These are phyloP conservation scores for Perodicticus potto DNA, from an alignment of 2,797 vertebrate genomes.

Conservation along the genomic window DNA sequence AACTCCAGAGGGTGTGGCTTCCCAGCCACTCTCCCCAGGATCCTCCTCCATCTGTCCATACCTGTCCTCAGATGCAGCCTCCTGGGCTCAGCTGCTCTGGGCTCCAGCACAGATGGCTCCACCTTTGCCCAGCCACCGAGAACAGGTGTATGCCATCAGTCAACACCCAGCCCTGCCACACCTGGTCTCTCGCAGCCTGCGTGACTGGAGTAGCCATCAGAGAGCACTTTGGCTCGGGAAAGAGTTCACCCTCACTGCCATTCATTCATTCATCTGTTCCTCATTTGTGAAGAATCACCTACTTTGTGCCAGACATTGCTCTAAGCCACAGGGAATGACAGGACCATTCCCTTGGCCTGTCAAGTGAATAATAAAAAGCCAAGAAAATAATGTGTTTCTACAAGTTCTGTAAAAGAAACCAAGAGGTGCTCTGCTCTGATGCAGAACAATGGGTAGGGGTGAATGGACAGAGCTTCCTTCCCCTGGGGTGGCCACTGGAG, in stretches of 20 bases:
- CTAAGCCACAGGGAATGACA: background rate
- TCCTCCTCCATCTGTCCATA: conserved; percentile 51
- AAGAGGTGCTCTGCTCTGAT: background rate
- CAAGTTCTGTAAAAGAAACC: background rate
- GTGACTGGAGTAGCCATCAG: conserved; percentile 71
- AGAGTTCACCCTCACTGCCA: background rate
- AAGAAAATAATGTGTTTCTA: background rate
- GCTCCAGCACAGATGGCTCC: conserved; percentile 71
- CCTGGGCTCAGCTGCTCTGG: conserved; percentile 61
- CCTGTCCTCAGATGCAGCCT: background rate
- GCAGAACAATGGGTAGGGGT: background rate
- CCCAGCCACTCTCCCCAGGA: background rate
- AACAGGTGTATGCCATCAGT: conserved; percentile 81
- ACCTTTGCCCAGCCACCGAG: conserved; percentile 76
- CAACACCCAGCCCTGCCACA: conserved; percentile 70
- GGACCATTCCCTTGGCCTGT: too few species aligned
- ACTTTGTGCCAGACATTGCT: background rate
- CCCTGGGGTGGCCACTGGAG: background rate
- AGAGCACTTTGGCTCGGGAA: conserved; percentile 72
- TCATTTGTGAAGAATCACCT: background rate
- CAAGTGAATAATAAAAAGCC: background rate
- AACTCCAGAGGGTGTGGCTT: conserved; percentile 41
- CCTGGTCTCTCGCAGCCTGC: conserved; percentile 62
- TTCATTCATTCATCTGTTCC: background rate
- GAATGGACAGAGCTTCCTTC: background rate